Percentiles rank a stretch among this genome's conserved stretches.
Conservation (phyloP, 2,888 invertebrate genomes). For the Acrobasis suavella region DNA sequence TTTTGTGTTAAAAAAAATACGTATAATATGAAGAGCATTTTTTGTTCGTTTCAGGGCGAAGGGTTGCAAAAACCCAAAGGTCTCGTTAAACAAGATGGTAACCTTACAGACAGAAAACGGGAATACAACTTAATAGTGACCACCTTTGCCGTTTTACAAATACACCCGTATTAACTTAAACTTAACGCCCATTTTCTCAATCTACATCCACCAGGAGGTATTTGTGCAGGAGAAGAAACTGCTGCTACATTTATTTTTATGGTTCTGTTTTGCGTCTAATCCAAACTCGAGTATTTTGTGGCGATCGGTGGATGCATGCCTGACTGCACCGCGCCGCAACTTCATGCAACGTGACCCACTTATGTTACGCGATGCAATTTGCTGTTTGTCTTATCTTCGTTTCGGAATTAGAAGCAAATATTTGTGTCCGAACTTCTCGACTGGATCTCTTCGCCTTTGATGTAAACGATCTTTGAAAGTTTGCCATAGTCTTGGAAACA, state of each 20-base stretch:
- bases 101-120: too few relatives aligned
- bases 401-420: slow-evolving; percentile 11
- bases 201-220: too few relatives aligned
- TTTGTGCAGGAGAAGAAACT: neutral
- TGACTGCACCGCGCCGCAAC: slow-evolving; percentile 54
- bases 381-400: slow-evolving; percentile 17
- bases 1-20: too few relatives aligned
- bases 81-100: too few relatives aligned
- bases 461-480: neutral
- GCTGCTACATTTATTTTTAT: neutral
- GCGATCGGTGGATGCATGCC: slow-evolving; percentile 56
- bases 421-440: neutral
- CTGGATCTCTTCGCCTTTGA: neutral
- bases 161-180: too few relatives aligned
- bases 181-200: too few relatives aligned
- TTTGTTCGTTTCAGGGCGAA: too few relatives aligned
- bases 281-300: neutral
- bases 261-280: neutral
- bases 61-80: too few relatives aligned
- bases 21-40: too few relatives aligned
- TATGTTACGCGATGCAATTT: slow-evolving; percentile 40
- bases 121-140: too few relatives aligned
- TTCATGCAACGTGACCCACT: slow-evolving; percentile 76
- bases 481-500: neutral
- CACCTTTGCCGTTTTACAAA: too few relatives aligned